These are phyloP conservation scores for Turnix velox DNA, from an alignment of 2,113 vertebrate species.

Conservation along the genomic window DNA sequence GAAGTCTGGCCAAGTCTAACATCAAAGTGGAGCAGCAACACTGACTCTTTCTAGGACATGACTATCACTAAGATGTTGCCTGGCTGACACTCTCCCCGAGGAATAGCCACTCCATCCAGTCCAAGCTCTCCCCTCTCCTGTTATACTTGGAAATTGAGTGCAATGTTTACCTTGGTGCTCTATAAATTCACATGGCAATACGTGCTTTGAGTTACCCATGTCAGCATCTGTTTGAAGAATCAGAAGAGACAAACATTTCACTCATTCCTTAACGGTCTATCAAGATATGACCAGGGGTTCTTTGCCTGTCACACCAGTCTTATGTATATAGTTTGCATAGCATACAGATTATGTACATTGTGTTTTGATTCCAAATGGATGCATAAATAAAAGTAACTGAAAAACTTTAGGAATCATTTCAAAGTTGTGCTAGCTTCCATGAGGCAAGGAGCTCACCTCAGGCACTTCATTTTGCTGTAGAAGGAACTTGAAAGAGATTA, in stretches of 20 bases:
- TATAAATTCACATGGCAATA: not conserved
- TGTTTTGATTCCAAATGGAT: not conserved
- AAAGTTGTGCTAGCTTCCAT: not conserved
- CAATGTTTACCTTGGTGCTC: not conserved
- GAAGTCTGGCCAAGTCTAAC: not conserved
- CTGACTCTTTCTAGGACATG: not conserved
- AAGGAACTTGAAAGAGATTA: not conserved
- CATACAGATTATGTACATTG: not conserved
- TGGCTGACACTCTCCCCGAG: not conserved
- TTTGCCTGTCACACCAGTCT: not conserved
- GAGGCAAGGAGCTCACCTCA: not conserved
- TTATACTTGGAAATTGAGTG: not conserved
- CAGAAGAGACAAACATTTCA: not conserved
- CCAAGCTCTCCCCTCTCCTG: not conserved
- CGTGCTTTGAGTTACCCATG: not conserved
- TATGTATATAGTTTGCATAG: not conserved
- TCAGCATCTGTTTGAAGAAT: not conserved
- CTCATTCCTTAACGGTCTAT: not conserved
- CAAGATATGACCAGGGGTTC: not conserved
- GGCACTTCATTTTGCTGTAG: not conserved
- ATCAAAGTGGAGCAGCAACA: not conserved
- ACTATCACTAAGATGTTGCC: not conserved
- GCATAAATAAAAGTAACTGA: not conserved
- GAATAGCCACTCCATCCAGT: not conserved
- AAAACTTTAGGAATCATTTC: not conserved